phyloP scores from a whole-genome alignment of 2,113 vertebrate genomes.

The Dolichallabes microphthalmus region DNA sequence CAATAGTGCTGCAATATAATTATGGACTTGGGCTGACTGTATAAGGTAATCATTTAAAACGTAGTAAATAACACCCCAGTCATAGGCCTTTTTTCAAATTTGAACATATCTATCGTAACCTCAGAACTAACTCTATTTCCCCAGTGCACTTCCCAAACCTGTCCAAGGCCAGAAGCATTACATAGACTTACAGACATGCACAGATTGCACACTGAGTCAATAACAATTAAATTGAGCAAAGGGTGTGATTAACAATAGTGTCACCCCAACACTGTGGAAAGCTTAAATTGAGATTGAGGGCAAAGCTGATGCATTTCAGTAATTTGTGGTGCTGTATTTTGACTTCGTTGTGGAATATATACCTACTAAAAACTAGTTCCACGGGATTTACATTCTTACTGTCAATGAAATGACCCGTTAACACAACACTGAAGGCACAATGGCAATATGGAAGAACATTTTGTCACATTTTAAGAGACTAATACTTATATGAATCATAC shows the following conservation, averaged over 20 bases:
- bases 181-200: conserved; percentile 53
- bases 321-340: conserved; percentile 8
- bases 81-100: background rate
- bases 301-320: conserved; percentile 7
- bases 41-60: background rate
- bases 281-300: conserved; percentile 40
- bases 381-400: background rate
- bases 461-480: background rate
- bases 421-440: background rate
- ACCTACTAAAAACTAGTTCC: background rate
- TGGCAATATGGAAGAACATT: background rate
- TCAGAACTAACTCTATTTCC: conserved; percentile 5
- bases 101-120: background rate
- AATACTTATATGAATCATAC: too few species aligned
- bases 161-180: conserved; percentile 50
- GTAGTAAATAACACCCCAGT: background rate
- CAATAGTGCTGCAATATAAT: background rate
- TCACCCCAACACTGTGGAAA: conserved; percentile 50
- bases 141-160: background rate
- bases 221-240: conserved; percentile 69
- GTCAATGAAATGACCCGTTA: background rate
- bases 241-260: conserved; percentile 68
- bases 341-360: background rate
- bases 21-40: background rate
- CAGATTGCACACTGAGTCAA: conserved; percentile 54